These are phyloP conservation scores for Cyrtonyx montezumae DNA, from an alignment of 2,113 vertebrate species.

Conservation along the genomic window DNA sequence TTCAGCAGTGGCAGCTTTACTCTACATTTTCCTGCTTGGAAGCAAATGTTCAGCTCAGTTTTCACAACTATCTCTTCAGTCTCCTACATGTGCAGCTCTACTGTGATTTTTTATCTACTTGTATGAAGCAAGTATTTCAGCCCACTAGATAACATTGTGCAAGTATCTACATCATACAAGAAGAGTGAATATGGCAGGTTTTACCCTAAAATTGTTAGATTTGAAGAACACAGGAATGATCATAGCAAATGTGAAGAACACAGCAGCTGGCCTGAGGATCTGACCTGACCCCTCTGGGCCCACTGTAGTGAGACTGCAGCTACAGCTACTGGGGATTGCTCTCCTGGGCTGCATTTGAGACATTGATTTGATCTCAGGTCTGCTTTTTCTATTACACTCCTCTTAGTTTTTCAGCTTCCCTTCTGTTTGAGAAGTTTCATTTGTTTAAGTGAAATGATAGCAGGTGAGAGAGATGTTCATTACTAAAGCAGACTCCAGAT, in stretches of 20 bases:
- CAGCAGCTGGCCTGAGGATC: neutral
- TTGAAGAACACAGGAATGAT: neutral
- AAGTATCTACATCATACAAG: neutral
- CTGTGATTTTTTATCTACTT: neutral
- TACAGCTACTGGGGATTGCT: neutral
- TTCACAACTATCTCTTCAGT: accelerated
- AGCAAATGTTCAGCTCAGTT: neutral
- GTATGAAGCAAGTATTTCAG: neutral
- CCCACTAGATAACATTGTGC: accelerated
- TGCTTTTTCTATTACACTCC: neutral
- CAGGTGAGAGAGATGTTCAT: neutral
- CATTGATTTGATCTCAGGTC: no score
- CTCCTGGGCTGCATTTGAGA: accelerated
- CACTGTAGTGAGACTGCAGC: neutral
- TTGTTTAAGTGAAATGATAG: neutral
- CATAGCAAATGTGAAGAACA: no score
- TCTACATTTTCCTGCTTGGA: neutral
- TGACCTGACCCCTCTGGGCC: neutral
- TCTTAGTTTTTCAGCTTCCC: neutral
- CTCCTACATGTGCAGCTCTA: accelerated
- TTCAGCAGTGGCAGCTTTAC: neutral
- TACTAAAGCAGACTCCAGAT: neutral
- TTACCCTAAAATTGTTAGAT: neutral
- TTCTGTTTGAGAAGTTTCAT: accelerated
- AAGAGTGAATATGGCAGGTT: accelerated